These are phyloP conservation scores for Amphiura filiformis DNA, from an alignment of 35 echinoderm and acorn worm genomes.

Conservation along the genomic window DNA sequence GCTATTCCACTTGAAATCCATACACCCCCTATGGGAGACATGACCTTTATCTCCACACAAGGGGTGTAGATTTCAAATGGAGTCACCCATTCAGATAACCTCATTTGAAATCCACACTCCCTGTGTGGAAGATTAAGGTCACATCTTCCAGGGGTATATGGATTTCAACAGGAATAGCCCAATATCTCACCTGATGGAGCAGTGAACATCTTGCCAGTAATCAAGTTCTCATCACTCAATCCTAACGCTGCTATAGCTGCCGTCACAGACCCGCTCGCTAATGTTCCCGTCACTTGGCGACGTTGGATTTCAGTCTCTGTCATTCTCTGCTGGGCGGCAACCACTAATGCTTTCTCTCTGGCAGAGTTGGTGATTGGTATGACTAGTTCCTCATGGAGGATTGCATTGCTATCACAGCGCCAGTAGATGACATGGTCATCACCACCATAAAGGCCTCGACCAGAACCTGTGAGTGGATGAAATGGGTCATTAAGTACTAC, in stretches of 20 bases:
- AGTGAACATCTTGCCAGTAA: conserved; percentile 27
- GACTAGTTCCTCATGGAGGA: conserved; percentile 72
- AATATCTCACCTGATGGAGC: background rate
- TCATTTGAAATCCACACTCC: no score
- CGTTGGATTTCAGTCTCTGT: conserved; percentile 60
- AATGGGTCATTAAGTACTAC: background rate
- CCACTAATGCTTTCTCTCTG: conserved; percentile 78
- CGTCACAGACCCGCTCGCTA: conserved; percentile 80
- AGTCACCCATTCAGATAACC: no score
- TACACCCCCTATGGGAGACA: no score
- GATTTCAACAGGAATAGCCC: no score
- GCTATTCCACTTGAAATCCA: no score
- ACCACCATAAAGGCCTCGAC: conserved; percentile 75
- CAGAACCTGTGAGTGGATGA: conserved; percentile 70
- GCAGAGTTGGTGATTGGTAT: conserved; percentile 83
- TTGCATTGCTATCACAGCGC: conserved; percentile 87
- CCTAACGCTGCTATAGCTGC: conserved; percentile 84
- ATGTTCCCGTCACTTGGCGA: conserved; percentile 66
- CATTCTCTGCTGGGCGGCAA: conserved; percentile 95
- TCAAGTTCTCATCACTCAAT: conserved; percentile 48
- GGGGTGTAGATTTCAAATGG: no score
- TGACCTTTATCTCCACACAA: no score
- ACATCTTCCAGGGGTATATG: no score
- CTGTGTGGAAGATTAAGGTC: no score
- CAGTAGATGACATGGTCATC: conserved; percentile 95